phyloP scores from a whole-genome alignment of 2,888 invertebrate genomes.

The Chrysomela aeneicollis region DNA sequence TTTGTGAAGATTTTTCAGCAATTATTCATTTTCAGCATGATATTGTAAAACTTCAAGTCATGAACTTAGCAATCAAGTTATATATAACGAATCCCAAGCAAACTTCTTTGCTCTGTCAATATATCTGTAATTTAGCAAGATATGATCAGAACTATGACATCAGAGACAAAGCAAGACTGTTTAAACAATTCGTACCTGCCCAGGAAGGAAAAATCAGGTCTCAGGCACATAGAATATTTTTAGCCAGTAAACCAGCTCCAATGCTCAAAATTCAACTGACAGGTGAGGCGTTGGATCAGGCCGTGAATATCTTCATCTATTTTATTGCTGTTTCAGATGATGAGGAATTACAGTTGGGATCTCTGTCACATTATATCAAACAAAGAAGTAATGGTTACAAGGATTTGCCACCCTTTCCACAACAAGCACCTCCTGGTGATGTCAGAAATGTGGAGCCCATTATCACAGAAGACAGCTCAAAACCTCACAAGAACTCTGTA shows the following conservation, averaged over 20 bases:
- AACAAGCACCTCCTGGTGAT: conserved; percentile 74
- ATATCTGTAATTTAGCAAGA: conserved; percentile 92
- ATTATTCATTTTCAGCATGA: conserved; percentile 75
- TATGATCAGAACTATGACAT: conserved; percentile 99
- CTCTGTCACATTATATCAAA: conserved; percentile 94
- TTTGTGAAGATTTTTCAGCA: background rate
- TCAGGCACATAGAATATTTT: conserved; percentile 83
- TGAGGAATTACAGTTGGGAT: conserved; percentile 91
- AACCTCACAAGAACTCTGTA: conserved; percentile 48
- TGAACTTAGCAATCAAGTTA: conserved; percentile 94
- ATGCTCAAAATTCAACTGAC: conserved; percentile 76
- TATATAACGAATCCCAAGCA: conserved; percentile 88
- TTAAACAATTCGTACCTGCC: conserved; percentile 79
- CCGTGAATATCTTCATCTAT: conserved; percentile 17
- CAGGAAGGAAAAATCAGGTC: conserved; percentile 63
- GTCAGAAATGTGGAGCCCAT: conserved; percentile 77
- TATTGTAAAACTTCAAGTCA: conserved; percentile 92
- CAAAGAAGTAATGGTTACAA: conserved; percentile 86
- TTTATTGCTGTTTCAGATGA: conserved; percentile 67
- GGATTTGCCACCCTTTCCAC: conserved; percentile 85
- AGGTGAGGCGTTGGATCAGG: conserved; percentile 14
- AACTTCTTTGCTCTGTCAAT: conserved; percentile 87
- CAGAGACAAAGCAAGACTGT: conserved; percentile 90
- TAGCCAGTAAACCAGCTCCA: conserved; percentile 94
- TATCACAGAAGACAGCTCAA: conserved; percentile 50